phyloP scores from a whole-genome alignment of 2,113 vertebrate genomes.

The Chaetodon trifascialis region DNA sequence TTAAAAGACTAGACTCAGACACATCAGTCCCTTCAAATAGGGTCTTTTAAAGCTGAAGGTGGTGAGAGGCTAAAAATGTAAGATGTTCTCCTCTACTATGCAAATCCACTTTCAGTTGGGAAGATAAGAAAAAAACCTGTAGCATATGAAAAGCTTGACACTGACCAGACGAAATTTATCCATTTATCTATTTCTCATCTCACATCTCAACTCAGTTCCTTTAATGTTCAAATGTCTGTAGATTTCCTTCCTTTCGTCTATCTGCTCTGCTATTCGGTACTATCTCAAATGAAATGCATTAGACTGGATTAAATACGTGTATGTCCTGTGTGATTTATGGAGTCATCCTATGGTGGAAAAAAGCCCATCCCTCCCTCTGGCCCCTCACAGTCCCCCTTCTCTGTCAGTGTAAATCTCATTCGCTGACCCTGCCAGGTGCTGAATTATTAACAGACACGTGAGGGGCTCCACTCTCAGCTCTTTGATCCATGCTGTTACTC shows the following conservation, averaged over 20 bases:
- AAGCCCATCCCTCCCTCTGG: background rate
- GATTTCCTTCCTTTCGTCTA: background rate
- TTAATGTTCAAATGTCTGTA: background rate
- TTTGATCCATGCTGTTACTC: conserved; percentile 50
- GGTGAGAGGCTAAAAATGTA: background rate
- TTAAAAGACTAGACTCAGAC: background rate
- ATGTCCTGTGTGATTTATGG: background rate
- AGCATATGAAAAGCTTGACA: background rate
- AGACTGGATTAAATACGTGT: background rate
- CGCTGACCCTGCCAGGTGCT: conserved; percentile 19
- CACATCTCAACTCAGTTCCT: background rate
- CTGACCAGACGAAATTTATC: background rate
- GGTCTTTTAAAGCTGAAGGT: background rate
- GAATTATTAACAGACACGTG: conserved; percentile 60
- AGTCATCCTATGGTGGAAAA: background rate
- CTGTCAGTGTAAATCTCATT: conserved; percentile 33
- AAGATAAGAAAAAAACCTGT: background rate
- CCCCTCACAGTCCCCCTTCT: background rate
- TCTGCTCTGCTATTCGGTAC: background rate
- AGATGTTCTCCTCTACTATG: background rate
- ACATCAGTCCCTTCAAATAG: background rate
- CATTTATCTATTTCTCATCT: background rate
- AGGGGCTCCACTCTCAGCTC: conserved; percentile 29
- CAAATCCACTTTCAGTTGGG: background rate
- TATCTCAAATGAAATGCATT: background rate